Percentiles rank a stretch among this genome's conserved stretches.
These are phyloP conservation scores for Heteromurus nitidus DNA, from an alignment of 2,888 invertebrate species.

Conservation along the genomic window DNA sequence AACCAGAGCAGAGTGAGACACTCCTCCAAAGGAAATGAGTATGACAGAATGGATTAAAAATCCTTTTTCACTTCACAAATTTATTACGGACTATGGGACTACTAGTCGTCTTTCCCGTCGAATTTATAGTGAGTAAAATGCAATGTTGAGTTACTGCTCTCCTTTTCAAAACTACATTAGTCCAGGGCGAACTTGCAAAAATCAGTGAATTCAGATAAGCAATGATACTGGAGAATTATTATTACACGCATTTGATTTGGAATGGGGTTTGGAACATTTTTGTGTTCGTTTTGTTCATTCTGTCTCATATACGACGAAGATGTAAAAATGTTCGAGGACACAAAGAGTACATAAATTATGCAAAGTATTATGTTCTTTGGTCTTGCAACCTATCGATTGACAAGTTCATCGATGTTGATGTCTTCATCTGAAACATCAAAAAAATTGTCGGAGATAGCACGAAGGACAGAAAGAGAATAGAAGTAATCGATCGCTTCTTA, in stretches of 20 bases:
- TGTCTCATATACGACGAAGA: neutral
- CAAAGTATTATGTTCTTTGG: constrained; percentile 28
- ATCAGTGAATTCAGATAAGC: neutral
- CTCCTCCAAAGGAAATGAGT: constrained; percentile 57
- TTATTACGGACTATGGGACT: constrained; percentile 15
- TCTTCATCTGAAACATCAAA: constrained; percentile 52
- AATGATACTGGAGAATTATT: neutral
- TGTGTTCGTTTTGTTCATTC: neutral
- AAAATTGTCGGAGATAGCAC: neutral
- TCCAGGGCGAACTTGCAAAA: neutral
- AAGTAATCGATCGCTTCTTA: constrained; percentile 56
- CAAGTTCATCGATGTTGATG: constrained; percentile 56
- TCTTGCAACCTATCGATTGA: constrained; percentile 44
- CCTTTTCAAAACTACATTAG: too few species aligned
- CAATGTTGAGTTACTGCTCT: too few species aligned
- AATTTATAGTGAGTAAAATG: too few species aligned
- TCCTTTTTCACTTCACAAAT: constrained; percentile 33
- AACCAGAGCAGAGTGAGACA: constrained; percentile 38
- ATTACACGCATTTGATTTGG: neutral
- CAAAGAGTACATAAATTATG: constrained; percentile 49
- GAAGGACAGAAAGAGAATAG: neutral
- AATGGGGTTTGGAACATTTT: neutral
- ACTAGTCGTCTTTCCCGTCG: too few species aligned
- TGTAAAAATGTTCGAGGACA: constrained; percentile 48
- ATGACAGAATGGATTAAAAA: constrained; percentile 42